phyloP scores from a whole-genome alignment of 1,140 invertebrate genomes.

The Fopius arisanus region DNA sequence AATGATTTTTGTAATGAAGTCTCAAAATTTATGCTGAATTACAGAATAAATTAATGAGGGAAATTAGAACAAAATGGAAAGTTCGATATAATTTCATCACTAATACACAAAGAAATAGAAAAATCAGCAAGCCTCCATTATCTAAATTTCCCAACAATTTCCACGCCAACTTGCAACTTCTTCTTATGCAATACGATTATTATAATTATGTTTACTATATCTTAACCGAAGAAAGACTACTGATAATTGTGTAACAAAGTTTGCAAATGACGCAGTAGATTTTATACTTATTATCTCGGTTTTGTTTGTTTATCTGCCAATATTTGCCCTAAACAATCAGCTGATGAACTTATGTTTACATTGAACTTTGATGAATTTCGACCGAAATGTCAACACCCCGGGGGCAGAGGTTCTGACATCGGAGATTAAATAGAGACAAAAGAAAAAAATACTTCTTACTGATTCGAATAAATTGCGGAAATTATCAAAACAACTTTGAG shows the following conservation, averaged over 20 bases:
- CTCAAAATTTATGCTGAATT: too few relatives aligned
- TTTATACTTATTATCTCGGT: not conserved
- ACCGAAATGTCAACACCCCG: slow-evolving; percentile 40
- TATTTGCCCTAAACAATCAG: slow-evolving; percentile 43
- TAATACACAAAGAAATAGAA: too few relatives aligned
- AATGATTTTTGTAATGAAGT: too few relatives aligned
- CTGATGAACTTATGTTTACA: slow-evolving; percentile 44
- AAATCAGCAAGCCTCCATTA: too few relatives aligned
- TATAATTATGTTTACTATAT: slow-evolving; percentile 7
- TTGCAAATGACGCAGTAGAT: not conserved
- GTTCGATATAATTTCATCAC: too few relatives aligned
- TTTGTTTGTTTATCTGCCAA: slow-evolving; percentile 31
- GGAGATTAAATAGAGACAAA: slow-evolving; percentile 47
- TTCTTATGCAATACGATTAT: not conserved
- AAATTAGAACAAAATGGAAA: too few relatives aligned
- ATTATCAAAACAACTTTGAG: not conserved
- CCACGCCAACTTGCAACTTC: not conserved
- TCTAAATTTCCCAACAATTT: not conserved
- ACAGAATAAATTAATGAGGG: too few relatives aligned
- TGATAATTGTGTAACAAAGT: slow-evolving; percentile 4
- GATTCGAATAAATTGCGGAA: not conserved
- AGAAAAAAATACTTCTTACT: slow-evolving; percentile 27
- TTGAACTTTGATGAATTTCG: slow-evolving; percentile 48
- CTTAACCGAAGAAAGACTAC: not conserved
- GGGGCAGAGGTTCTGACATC: slow-evolving; percentile 52